Evolutionary conservation across 2,888 invertebrate species (phyloP), one percentile per base, ranked within the genome.

Genomic region (Stegana nigrithorax): DNA sequence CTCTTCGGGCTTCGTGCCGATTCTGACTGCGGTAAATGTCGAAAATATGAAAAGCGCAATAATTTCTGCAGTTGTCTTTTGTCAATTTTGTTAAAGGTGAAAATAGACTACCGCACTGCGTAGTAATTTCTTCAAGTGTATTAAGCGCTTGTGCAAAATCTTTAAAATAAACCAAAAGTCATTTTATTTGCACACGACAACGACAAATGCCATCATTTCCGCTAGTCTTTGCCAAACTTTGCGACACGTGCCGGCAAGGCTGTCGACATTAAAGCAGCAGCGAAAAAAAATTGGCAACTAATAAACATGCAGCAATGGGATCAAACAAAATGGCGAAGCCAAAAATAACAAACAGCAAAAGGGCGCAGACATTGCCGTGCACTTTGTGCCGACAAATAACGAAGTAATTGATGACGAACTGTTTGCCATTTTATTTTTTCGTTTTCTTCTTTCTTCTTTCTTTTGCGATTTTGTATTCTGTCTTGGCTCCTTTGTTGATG

Each of bases 291-390:
- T 68, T 66, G 73, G 60, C 78, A 72, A 76, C 78, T 69, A 78
- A 77, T 78, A 78, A 77, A 77, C 73, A 47, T 67, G 73, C 69
- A 72, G 59, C 27, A 56, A 27, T 65, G 62, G 70, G 78, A 76
- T 76, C 47, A 1, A 21, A 45, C 10, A 21, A 47, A 25, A 25
- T 25, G 23, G 25, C 47, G 21, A 47, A 25, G 26, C 62, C 50
- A 45, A 12, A 32, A 42, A 25, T 14, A 62, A 17, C 21, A 56
- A 53, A 53, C 42, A 58, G 39, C n/a, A n/a, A n/a, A 50, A 42
- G 42, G 36, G 39, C 21, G n/a, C 47, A 29, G n/a, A n/a, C n/a
- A n/a, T 10, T 62, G 58, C 63, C 14, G n/a, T 44, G 19, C 17
- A 17, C 19, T 55, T 10, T 29, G 39, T 17, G 66, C 42, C 55